Base-by-base conservation (phyloP, 2,797 vertebrate genomes). In the Loris lydekkerianus region DNA sequence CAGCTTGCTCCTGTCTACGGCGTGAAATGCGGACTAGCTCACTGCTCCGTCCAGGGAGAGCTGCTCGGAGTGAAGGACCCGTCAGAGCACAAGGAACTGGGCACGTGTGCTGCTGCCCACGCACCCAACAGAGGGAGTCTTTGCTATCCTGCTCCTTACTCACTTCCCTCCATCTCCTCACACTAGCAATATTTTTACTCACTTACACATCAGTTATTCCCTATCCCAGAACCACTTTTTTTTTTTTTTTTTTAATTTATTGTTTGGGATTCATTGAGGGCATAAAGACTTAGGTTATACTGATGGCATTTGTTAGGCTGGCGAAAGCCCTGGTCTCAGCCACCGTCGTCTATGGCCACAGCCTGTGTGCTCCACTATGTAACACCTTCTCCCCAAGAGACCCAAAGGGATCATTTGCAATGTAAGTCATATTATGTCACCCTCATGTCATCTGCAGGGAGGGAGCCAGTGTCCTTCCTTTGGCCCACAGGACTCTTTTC, bases 341-440 rank as follows among this genome's bases (percentile, higher is more conserved):
- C 7, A 34, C 18, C 10, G 9, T 40, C 49, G n/a, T 18, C 31
- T 21, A 29, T 0, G 13, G 9, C 46, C 37, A 25, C 8, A 20
- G 77, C 46, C 34, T 58, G 34, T 10, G 17, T 13, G 20, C 20
- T 46, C 18, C 49, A 77, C 8, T 1, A 0, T 15, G 5, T 23
- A 34, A 3, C n/a, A 34, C 76, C 37, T 80, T 60, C 31, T 89
- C 60, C 10, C 46, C 5, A 2, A 2, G 18, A 40, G 21, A n/a
- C 31, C 14, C 46, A 69, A 18, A 87, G 72, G n/a, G 40, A 75
- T 53, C 53, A 80, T 78, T 4, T n/a, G 81, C 77, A 60, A 65
- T 0, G 0, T 21, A 83, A 53, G 58, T 31, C 13, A 2, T n/a
- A 17, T 29, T 13, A 21, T 29, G 10, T 37, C 10, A 65, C 6